Percentiles rank a stretch among this genome's conserved stretches.
These are phyloP conservation scores for Calephelis nemesis DNA, from an alignment of 1,140 invertebrate genomes.

Conservation along the genomic window DNA sequence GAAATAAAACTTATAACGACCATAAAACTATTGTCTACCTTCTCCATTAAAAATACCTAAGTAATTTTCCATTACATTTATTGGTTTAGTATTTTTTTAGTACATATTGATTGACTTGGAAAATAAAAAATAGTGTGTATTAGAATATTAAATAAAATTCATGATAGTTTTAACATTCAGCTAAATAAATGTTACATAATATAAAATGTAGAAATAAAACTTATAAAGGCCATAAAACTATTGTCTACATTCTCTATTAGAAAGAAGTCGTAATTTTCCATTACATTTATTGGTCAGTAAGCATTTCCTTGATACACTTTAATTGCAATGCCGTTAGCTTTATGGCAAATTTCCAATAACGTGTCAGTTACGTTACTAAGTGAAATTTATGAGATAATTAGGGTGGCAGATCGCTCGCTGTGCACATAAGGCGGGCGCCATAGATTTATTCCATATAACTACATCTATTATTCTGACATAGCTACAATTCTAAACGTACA, in stretches of 20 bases:
- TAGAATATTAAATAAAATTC: too few species aligned
- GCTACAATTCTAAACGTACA: constrained; percentile 9
- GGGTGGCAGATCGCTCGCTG: constrained; percentile 52
- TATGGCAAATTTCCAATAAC: constrained; percentile 69
- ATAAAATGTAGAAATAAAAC: background rate
- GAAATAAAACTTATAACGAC: background rate
- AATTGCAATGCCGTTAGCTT: constrained; percentile 36
- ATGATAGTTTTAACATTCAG: too few species aligned
- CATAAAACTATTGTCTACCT: constrained; percentile 7
- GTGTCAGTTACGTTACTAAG: constrained; percentile 68
- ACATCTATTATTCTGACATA: constrained; percentile 20
- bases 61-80: constrained; percentile 14
- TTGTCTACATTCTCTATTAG: constrained; percentile 3
- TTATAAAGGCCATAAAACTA: constrained; percentile 1
- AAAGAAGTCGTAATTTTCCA: constrained; percentile 17
- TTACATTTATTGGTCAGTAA: constrained; percentile 23
- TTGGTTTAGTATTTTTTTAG: too few species aligned
- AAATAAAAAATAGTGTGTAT: too few species aligned
- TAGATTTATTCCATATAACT: constrained; percentile 45
- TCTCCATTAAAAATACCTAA: constrained; percentile 1
- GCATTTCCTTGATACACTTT: constrained; percentile 26
- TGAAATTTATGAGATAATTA: constrained; percentile 75
- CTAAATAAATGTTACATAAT: too few species aligned
- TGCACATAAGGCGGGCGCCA: constrained; percentile 51
- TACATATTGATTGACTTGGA: too few species aligned